Percentiles rank a stretch among this genome's conserved stretches.
phyloP scores from a whole-genome alignment of 1,140 invertebrate species.

The Trachelipus rathkii region DNA sequence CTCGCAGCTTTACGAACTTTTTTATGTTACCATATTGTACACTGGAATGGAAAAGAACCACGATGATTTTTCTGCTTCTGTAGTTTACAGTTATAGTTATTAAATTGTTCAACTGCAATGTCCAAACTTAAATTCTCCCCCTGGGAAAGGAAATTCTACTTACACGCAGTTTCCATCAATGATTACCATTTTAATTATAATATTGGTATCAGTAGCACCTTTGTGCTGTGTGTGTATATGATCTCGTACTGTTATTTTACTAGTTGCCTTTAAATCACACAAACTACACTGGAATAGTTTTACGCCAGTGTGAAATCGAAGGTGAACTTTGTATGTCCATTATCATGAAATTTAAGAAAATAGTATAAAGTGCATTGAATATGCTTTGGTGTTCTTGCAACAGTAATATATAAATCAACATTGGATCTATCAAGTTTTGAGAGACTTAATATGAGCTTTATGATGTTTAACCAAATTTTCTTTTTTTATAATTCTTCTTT shows the following conservation, averaged over 20 bases:
- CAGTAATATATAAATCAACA: slow-evolving; percentile 40
- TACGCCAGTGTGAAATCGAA: slow-evolving; percentile 52
- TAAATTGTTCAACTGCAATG: slow-evolving; percentile 32
- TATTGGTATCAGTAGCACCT: slow-evolving; percentile 32
- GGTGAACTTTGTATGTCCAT: slow-evolving; percentile 49
- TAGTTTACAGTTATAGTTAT: slow-evolving; percentile 40
- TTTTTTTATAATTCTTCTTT: no score
- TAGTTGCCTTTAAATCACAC: slow-evolving; percentile 48
- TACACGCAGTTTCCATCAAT: slow-evolving; percentile 44
- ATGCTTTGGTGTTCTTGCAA: slow-evolving; percentile 33
- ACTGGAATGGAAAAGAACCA: slow-evolving; percentile 36
- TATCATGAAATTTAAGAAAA: slow-evolving; percentile 42
- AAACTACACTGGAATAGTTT: slow-evolving; percentile 48
- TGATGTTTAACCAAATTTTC: no score
- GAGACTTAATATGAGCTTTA: slow-evolving; percentile 43
- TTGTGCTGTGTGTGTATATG: slow-evolving; percentile 48
- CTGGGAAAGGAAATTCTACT: slow-evolving; percentile 35
- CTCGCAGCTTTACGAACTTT: slow-evolving; percentile 36
- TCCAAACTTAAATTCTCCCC: slow-evolving; percentile 42
- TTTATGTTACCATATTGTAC: slow-evolving; percentile 30
- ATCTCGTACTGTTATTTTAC: slow-evolving; percentile 53
- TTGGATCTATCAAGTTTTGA: slow-evolving; percentile 42
- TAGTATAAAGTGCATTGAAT: slow-evolving; percentile 41
- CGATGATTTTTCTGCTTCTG: slow-evolving; percentile 39
- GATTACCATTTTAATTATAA: slow-evolving; percentile 33